These are phyloP conservation scores for Sarcophaga carnaria DNA, from an alignment of 2,888 invertebrate genomes.

Conservation along the genomic window DNA sequence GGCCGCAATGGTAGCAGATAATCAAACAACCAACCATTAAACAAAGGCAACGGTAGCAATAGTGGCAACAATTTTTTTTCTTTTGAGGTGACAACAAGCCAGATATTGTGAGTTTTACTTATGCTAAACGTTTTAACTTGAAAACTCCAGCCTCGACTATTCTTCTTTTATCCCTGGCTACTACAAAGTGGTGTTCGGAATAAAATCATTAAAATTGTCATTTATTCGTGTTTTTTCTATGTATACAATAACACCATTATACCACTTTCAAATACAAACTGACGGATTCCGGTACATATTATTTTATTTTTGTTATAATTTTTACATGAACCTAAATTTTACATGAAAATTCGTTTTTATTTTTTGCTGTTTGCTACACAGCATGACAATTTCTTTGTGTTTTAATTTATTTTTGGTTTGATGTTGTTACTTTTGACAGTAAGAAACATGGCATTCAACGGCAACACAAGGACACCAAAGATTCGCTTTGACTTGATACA, in stretches of 20 bases:
- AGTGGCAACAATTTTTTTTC: too few species aligned
- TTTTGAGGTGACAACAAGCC: too few species aligned
- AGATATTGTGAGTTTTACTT: too few species aligned
- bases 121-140: too few species aligned
- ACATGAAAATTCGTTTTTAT: background rate
- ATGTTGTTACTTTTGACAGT: constrained; percentile 59
- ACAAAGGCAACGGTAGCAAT: too few species aligned
- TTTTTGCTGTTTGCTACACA: constrained; percentile 62
- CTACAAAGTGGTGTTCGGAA: constrained; percentile 2
- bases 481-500: background rate
- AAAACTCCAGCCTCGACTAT: too few species aligned
- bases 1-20: too few species aligned
- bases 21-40: too few species aligned
- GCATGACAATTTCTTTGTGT: constrained; percentile 50
- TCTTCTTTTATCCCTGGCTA: too few species aligned
- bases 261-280: background rate
- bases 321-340: too few species aligned
- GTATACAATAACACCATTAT: background rate
- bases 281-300: too few species aligned
- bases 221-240: background rate
- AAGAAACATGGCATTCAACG: constrained; percentile 38
- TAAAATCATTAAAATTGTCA: constrained; percentile 43
- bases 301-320: too few species aligned
- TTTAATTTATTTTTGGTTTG: constrained; percentile 30
- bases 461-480: constrained; percentile 24